phyloP scores from a whole-genome alignment of 2,113 vertebrate species.

The Eulemur macaco region DNA sequence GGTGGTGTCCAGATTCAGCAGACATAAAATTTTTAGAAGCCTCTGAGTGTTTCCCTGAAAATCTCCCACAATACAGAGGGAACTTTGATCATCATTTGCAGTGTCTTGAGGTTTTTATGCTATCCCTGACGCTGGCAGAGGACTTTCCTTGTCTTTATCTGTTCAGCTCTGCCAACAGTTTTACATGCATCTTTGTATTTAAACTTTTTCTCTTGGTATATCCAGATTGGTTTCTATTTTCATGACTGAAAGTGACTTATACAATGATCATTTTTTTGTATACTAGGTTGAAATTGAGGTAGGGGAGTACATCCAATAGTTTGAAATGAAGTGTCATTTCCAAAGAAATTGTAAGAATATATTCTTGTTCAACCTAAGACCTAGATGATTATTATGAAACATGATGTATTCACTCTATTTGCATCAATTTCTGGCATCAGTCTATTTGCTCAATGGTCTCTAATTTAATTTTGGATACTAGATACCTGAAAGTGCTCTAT shows the following conservation, averaged over 20 bases:
- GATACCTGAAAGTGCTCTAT: conserved; percentile 58
- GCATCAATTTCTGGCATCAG: not conserved
- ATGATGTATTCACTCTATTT: not conserved
- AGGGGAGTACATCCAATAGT: not conserved
- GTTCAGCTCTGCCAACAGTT: not conserved
- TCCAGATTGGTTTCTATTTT: not conserved
- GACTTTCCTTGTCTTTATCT: not conserved
- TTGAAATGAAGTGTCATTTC: conserved; percentile 29
- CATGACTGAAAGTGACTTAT: not conserved
- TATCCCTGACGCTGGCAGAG: not conserved
- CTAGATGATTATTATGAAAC: conserved; percentile 11
- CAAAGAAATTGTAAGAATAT: not conserved
- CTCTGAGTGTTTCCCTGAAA: not conserved
- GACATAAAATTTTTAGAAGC: not conserved
- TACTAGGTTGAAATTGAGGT: not conserved
- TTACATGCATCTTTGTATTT: not conserved
- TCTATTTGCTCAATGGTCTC: conserved; percentile 38
- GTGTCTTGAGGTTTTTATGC: not conserved
- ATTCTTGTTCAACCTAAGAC: not conserved
- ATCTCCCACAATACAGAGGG: not conserved
- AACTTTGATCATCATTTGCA: not conserved
- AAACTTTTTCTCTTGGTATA: not conserved
- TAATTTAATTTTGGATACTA: conserved; percentile 50
- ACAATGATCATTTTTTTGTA: not conserved
- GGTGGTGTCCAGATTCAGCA: not conserved